Base-by-base conservation (phyloP, 1,140 invertebrate genomes). In the Cephus cinctus region DNA sequence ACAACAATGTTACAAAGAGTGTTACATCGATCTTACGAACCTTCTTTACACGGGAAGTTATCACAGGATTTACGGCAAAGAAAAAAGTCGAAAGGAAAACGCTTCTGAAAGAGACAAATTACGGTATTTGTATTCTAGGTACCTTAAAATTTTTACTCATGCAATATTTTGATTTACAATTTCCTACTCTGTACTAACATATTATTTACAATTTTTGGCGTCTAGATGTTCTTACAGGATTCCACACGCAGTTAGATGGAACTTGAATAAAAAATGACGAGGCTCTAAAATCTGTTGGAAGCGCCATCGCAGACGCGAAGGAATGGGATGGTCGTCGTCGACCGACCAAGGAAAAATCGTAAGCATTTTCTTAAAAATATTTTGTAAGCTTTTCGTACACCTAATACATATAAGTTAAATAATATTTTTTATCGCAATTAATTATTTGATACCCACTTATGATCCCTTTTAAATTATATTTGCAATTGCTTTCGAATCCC, bases 311-410 rank as follows among this genome's bases (percentile, higher is more conserved):
- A 27, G 31, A 42, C 18, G 39, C 39, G 2, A 42, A 42, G 18
- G 39, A 42, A 11, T 42, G 40, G 40, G 40, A 42, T 27, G 40
- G 40, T 8, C 40, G 40, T 8, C 19, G 22, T 20, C 4, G 5
- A 2, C 35, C 18, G 8, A 8, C 15, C 8, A 36, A 36, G 20
- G 14, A 9, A 11, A 36, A 36, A n/a, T n/a, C n/a, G n/a, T n/a
- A n/a, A n/a, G n/a, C n/a, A n/a, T n/a, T n/a, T n/a, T n/a, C n/a
- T n/a, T n/a, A n/a, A n/a, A n/a, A n/a, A n/a, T n/a, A n/a, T n/a
- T n/a, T n/a, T n/a, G n/a, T n/a, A n/a, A n/a, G n/a, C n/a, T n/a
- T n/a, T n/a, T n/a, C n/a, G n/a, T n/a, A n/a, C n/a, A n/a, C n/a
- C n/a, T n/a, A n/a, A n/a, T n/a, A n/a, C n/a, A n/a, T n/a, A n/a